Conservation (phyloP, 2,888 invertebrate genomes). For the Ophioninae sp. region DNA sequence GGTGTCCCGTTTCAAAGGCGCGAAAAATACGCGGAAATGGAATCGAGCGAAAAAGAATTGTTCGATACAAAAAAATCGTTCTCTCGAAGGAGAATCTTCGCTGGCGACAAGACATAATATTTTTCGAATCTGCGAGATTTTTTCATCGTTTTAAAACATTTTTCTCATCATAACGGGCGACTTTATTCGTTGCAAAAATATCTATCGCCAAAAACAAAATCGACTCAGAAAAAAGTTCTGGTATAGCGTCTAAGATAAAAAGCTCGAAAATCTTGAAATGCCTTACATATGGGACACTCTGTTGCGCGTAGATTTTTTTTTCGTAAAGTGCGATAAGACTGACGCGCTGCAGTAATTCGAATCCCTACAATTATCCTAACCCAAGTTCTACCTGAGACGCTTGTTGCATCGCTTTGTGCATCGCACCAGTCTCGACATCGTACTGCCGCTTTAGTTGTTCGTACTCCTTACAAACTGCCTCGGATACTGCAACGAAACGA, state of each 20-base stretch:
- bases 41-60: background rate
- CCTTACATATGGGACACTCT: background rate
- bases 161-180: background rate
- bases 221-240: background rate
- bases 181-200: background rate
- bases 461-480: constrained; percentile 88
- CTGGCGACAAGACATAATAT: background rate
- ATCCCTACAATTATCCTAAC: constrained; percentile 31
- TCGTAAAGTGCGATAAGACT: constrained; percentile 38
- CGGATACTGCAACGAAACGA: constrained; percentile 83
- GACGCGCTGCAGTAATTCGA: constrained; percentile 39
- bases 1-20: background rate
- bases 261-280: background rate
- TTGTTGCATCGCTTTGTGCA: constrained; percentile 88
- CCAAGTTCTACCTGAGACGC: constrained; percentile 80
- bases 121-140: background rate
- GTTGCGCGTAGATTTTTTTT: background rate
- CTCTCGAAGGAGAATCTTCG: background rate
- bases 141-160: background rate
- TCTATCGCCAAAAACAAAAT: background rate
- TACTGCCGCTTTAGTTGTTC: constrained; percentile 88
- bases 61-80: too few species aligned
- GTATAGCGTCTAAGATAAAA: background rate
- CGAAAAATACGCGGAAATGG: background rate
- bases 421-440: constrained; percentile 88